These are phyloP conservation scores for Campoletis raptor DNA, from an alignment of 2,888 invertebrate genomes.

Conservation along the genomic window DNA sequence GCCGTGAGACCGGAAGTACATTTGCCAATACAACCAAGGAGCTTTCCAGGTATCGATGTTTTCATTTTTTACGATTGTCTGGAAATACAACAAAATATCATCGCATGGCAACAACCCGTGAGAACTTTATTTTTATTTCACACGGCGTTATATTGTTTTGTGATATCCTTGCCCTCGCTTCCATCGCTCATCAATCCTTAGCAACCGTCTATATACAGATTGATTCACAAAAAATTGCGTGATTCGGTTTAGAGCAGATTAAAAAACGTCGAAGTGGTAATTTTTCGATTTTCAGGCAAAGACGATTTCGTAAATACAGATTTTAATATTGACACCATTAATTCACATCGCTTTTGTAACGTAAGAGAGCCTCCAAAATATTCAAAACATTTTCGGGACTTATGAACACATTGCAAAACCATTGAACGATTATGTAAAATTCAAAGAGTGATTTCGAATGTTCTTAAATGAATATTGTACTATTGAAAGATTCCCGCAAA, in stretches of 20 bases:
- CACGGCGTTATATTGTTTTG: background rate
- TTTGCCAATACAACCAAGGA: constrained; percentile 79
- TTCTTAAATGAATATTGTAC: too few species aligned
- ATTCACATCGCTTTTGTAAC: too few species aligned
- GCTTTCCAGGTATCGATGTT: constrained; percentile 61
- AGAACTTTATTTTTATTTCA: background rate
- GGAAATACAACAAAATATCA: constrained; percentile 21
- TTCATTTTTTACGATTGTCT: constrained; percentile 71
- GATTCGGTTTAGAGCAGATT: background rate
- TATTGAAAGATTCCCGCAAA: too few species aligned
- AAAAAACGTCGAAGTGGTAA: background rate
- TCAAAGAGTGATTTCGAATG: too few species aligned
- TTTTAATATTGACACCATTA: background rate
- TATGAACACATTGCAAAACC: too few species aligned
- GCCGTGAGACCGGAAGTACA: constrained; percentile 76
- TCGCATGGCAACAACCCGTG: background rate
- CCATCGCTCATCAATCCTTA: background rate
- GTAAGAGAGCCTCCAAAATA: background rate
- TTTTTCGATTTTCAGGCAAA: background rate
- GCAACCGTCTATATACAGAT: background rate
- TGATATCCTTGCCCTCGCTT: background rate
- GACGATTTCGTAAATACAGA: background rate
- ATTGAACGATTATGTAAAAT: too few species aligned
- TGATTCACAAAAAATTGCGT: background rate
- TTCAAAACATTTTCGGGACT: background rate